Evolutionary conservation across 2,888 invertebrate species (phyloP), one percentile per base, ranked within the genome.

Genomic region (Stenurella melanura): DNA sequence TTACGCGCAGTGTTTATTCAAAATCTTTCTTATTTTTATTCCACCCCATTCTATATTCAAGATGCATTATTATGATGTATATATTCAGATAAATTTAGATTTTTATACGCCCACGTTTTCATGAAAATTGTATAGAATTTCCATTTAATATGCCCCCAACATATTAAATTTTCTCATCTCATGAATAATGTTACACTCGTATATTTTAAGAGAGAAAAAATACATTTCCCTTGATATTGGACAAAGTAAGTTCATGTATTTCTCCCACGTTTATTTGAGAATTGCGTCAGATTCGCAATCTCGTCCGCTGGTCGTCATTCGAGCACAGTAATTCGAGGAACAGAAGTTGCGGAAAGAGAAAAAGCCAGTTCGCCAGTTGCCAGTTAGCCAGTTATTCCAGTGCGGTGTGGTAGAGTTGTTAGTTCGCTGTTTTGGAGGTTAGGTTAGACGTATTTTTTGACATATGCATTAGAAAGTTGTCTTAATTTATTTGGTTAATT

Each of bases 401-500:
- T 34, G 0, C 30, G 9, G 6, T 34, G 30, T 34, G 7, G 30
- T 9, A 9, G 30, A 6, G 30, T 7, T 34, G 30, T 34, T 34
- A n/a, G 6, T 15, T n/a, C n/a, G 7, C 50, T 2, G 6, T n/a
- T 50, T 50, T 50, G 50, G 15, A 64, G 34, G 64, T 64, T 64
- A 64, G 64, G 34, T 42, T 61, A 12, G n/a, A 34, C 15, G 26
- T 63, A 0, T n/a, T n/a, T 18, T 38, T 42, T 38, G 17, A 9
- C 64, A 38, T 64, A 64, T 64, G 64, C 38, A 18, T 61, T 64
- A 64, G 64, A 61, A 30, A 61, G 61, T 42, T 34, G 19, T 12
- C 7, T 19, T 60, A 60, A 26, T 60, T 60, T 60, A 21, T 30
- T 61, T 61, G 11, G 5, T 30, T 63, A 38, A 17, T 18, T 64